These are phyloP conservation scores for Drosophila tanythrix DNA, from an alignment of 2,888 invertebrate genomes.

Conservation along the genomic window DNA sequence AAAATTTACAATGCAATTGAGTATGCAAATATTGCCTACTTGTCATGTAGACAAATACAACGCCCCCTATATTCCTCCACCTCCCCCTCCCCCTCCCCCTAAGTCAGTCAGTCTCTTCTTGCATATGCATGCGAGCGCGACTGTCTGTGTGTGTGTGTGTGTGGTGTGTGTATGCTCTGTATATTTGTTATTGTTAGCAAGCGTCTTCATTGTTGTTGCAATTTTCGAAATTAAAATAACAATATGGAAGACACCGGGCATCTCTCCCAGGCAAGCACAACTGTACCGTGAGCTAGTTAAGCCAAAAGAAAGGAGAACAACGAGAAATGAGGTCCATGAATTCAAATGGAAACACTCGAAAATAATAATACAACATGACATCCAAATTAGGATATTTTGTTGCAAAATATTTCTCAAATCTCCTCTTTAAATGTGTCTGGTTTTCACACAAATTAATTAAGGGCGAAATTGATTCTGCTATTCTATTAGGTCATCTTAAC, in stretches of 20 bases:
- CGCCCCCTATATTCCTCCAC: conserved; percentile 32
- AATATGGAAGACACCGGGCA: conserved; percentile 58
- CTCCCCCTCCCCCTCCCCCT: background rate
- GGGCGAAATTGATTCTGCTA: background rate
- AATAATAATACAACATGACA: background rate
- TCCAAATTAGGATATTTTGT: background rate
- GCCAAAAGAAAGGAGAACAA: background rate
- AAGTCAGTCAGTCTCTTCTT: conserved; percentile 17
- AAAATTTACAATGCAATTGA: conserved; percentile 84
- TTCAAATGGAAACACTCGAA: background rate
- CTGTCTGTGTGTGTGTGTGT: conserved; percentile 15
- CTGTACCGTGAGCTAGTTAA: conserved; percentile 50
- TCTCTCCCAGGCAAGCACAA: conserved; percentile 39
- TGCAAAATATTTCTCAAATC: too few relatives aligned
- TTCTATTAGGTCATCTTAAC: background rate
- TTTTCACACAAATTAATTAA: background rate
- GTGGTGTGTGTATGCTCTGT: conserved; percentile 20
- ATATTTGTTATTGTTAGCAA: conserved; percentile 65
- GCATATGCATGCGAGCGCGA: conserved; percentile 42
- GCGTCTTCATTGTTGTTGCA: conserved; percentile 72
- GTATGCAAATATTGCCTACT: conserved; percentile 84
- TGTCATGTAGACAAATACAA: conserved; percentile 77
- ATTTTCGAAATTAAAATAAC: conserved; percentile 76
- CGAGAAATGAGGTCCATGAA: conserved; percentile 2
- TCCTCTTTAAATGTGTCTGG: background rate